Evolutionary conservation across 2,113 vertebrate species (phyloP).

Genomic region (Isurus oxyrinchus): DNA sequence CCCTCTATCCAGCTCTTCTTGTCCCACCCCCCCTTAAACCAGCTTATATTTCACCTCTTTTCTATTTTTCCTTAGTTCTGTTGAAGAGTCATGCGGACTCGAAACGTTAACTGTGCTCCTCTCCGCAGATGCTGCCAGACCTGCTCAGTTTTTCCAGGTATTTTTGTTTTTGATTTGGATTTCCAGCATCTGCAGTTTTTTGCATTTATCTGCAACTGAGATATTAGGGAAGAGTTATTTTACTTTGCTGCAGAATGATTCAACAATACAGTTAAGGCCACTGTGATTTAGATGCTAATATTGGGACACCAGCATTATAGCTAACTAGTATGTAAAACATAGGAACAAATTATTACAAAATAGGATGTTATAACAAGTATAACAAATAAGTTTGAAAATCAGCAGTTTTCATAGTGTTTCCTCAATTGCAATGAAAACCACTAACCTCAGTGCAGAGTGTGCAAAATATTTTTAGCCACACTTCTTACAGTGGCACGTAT

Average conservation of each 20-base stretch:
- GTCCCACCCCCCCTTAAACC: too few species aligned
- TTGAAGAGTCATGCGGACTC: too few species aligned
- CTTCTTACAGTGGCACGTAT: background rate
- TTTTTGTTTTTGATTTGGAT: too few species aligned
- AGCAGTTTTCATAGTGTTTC: background rate
- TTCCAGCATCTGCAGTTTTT: too few species aligned
- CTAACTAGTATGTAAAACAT: background rate
- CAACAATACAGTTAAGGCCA: background rate
- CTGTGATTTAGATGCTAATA: background rate
- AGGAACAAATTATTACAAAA: background rate
- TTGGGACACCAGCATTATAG: background rate
- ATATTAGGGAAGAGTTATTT: background rate
- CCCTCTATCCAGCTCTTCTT: too few species aligned
- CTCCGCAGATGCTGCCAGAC: too few species aligned
- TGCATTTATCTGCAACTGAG: background rate
- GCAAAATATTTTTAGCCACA: background rate
- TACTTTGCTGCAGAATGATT: background rate
- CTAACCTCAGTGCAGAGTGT: background rate
- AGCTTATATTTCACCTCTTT: too few species aligned
- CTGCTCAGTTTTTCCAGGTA: too few species aligned
- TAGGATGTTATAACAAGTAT: background rate
- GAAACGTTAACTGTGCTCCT: too few species aligned
- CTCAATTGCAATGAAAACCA: background rate
- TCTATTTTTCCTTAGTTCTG: too few species aligned
- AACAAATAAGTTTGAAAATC: background rate